These are phyloP conservation scores for Mastomys natalensis DNA, from an alignment of 2,113 vertebrate genomes.

Conservation along the genomic window DNA sequence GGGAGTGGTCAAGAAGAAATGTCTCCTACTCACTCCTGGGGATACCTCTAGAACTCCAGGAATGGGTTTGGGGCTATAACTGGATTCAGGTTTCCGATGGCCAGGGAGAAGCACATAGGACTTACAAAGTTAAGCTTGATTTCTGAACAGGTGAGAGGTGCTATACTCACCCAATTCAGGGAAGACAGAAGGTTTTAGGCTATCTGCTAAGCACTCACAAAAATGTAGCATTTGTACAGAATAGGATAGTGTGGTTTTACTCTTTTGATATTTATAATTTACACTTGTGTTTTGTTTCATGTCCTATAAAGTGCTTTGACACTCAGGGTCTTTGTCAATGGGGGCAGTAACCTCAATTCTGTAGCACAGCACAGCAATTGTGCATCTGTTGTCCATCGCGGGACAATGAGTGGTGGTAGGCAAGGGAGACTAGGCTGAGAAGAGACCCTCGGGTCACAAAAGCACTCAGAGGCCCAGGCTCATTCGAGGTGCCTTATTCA, in stretches of 20 bases:
- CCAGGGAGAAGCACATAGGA: neutral
- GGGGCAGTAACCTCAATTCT: neutral
- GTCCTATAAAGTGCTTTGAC: neutral
- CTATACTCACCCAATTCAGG: neutral
- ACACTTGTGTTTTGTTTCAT: neutral
- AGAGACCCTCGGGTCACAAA: neutral
- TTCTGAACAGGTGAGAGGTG: neutral
- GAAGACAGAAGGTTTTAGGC: neutral
- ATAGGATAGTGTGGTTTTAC: neutral
- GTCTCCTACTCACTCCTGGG: neutral
- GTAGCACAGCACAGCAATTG: neutral
- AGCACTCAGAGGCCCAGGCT: neutral
- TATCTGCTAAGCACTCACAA: neutral
- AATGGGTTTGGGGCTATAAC: neutral
- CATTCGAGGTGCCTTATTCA: neutral
- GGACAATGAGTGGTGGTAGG: neutral
- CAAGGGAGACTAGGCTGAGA: accelerated
- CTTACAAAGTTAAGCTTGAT: neutral
- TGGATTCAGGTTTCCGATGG: neutral
- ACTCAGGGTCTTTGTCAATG: neutral
- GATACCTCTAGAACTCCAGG: neutral
- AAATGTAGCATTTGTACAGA: neutral
- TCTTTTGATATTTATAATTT: neutral
- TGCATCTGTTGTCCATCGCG: accelerated
- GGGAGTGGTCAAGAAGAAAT: accelerated